Evolutionary conservation across 2,888 invertebrate genomes (phyloP).

Genomic region (Drosophila gaucha): DNA sequence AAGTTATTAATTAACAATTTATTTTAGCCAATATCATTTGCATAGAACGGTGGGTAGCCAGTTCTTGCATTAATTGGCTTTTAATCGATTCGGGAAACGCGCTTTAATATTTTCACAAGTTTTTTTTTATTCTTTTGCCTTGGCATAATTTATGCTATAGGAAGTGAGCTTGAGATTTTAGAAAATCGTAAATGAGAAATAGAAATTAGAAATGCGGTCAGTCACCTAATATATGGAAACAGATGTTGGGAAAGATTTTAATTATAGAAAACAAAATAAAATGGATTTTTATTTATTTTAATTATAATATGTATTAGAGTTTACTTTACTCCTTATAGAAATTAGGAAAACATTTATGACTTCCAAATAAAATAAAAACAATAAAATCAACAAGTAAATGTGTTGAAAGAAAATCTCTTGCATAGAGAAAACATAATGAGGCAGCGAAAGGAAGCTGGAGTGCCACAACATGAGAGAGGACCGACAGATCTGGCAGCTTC

Average conservation of each 20-base stretch:
- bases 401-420: neutral
- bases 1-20: conserved; percentile 76
- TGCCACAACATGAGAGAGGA: conserved; percentile 2
- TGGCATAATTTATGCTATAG: conserved; percentile 53
- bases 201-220: conserved; percentile 44
- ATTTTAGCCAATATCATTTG: conserved; percentile 56
- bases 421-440: conserved; percentile 19
- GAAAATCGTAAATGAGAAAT: neutral
- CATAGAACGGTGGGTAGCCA: conserved; percentile 23
- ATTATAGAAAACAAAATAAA: neutral
- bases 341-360: too few species aligned
- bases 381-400: too few species aligned
- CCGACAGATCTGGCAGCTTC: conserved; percentile 3
- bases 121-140: conserved; percentile 14
- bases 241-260: too few species aligned
- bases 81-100: conserved; percentile 74
- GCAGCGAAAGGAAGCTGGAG: conserved; percentile 37
- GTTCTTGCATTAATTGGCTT: conserved; percentile 61
- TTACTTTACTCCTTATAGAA: too few species aligned
- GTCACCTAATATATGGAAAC: too few species aligned
- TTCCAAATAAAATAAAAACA: too few species aligned
- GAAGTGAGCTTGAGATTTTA: conserved; percentile 38
- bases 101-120: conserved; percentile 75
- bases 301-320: too few species aligned
- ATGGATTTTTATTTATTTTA: too few species aligned